A percentile compares a stretch with the other conserved stretches of the same genome.
These are phyloP conservation scores for Spialia ferax DNA, from an alignment of 2,888 invertebrate species.

Conservation along the genomic window DNA sequence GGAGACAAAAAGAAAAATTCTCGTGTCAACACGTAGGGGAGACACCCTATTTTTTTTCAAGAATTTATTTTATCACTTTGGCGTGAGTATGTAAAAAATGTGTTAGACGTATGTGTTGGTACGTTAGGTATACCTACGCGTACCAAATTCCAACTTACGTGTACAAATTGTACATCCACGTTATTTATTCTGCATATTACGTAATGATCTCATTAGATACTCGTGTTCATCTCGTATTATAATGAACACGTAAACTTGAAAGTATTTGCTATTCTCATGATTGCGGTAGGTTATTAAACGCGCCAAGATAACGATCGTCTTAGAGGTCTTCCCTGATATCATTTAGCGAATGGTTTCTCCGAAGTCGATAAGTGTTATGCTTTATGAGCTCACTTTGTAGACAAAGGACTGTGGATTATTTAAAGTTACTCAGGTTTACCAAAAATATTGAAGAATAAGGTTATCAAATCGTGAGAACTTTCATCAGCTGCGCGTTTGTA, in stretches of 20 bases:
- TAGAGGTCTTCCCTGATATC: conserved; percentile 1
- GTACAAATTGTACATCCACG: too few species aligned
- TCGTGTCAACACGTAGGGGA: too few species aligned
- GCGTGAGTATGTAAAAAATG: too few species aligned
- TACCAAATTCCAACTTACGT: too few species aligned
- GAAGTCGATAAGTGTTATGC: not conserved
- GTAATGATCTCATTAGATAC: not conserved
- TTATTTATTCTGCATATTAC: not conserved
- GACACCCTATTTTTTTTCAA: too few species aligned
- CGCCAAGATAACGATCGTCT: conserved; percentile 7
- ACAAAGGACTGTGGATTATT: not conserved
- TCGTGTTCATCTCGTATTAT: too few species aligned
- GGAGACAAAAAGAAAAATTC: too few species aligned
- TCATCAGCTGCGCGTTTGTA: too few species aligned
- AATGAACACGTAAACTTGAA: conserved; percentile 10
- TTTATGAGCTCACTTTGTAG: not conserved
- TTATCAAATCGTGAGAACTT: not conserved
- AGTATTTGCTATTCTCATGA: conserved; percentile 6
- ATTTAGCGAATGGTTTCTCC: not conserved
- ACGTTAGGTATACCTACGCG: too few species aligned
- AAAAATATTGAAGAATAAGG: not conserved
- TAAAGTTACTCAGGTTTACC: not conserved
- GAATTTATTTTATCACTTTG: too few species aligned
- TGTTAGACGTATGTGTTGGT: too few species aligned
- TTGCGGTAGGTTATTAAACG: not conserved